Evolutionary conservation across 2,888 invertebrate genomes (phyloP), one percentile per base, ranked within the genome.

Genomic region (Dolomedes plantarius): DNA sequence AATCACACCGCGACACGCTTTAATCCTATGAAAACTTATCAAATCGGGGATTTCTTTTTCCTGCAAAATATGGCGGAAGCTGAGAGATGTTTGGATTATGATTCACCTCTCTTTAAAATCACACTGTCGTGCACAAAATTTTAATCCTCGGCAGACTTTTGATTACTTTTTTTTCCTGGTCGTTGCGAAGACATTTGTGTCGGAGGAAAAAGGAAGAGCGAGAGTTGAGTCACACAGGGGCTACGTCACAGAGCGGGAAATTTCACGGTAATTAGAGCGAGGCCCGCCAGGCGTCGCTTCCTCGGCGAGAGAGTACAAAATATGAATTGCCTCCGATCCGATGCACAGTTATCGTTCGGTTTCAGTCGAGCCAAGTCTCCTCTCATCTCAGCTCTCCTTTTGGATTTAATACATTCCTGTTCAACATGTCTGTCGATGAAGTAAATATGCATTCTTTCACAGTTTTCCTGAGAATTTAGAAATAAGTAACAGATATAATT

Each of bases 251-350:
- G 19, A 67, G 41, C 27, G 72, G 64, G 75, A 81, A 68, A 73
- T 23, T 36, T 1, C 13, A 23, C 11, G 41, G 65, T 77, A 77
- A 83, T 73, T 83, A 71, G 83, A 83, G 83, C 83, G 83, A 0
- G 56, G 83, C 65, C 50, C 83, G 28, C 83, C 27, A 83, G 83
- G 27, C 72, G 83, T 77, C 83, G 83, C 83, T 83, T 83, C 83
- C 83, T 65, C 36, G 13, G 41, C 56, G 27, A 16, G 65, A 27
- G 36, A 13, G 72, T 83, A 83, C 83, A 77, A 83, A 82, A 80
- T 64, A 83, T 72, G 65, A 39, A 36, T 65, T 28, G 9, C 19
- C 32, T 16, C 27, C 19, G 27, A n/a, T 13, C 6, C 6, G 29
- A 16, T 29, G 7, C 67, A 39, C 72, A 80, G 73, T 73, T 50